Percentiles rank a stretch among this genome's conserved stretches.
Conservation (phyloP, 2,797 vertebrate species). For the Alosa sapidissima region DNA sequence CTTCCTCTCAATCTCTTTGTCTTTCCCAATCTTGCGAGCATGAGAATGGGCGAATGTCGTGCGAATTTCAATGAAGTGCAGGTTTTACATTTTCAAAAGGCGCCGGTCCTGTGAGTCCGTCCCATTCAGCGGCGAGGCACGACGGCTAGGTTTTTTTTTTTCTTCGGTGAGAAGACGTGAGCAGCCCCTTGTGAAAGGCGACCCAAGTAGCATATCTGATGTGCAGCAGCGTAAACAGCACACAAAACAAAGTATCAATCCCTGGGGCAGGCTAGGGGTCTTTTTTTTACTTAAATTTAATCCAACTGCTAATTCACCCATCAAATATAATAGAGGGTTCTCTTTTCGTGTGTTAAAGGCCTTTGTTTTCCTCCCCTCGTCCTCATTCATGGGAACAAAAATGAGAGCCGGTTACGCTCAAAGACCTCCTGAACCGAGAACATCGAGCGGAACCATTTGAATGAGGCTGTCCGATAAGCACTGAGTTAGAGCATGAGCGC, state of each 20-base stretch:
- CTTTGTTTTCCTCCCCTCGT: neutral
- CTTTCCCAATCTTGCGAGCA: conserved; percentile 8
- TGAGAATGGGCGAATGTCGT: neutral
- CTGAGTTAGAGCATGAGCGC: neutral
- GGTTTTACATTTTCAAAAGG: conserved; percentile 22
- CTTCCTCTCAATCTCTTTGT: conserved; percentile 1
- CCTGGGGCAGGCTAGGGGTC: neutral
- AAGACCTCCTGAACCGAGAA: conserved; percentile 24
- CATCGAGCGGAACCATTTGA: conserved; percentile 11
- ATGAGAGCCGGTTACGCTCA: neutral
- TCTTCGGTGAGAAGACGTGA: neutral
- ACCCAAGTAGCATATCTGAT: neutral
- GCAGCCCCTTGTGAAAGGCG: neutral
- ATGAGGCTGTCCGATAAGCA: neutral
- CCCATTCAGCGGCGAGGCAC: neutral
- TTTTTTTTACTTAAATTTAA: neutral
- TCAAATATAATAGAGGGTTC: neutral
- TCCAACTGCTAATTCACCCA: neutral
- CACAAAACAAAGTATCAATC: neutral
- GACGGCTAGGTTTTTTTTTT: neutral
- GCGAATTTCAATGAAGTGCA: conserved; percentile 24
- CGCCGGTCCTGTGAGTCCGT: neutral
- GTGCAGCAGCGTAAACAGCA: neutral
- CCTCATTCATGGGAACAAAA: neutral
- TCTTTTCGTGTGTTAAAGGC: conserved; percentile 5